Conservation (phyloP, 2,888 invertebrate genomes). For the Lycaena phlaeas region DNA sequence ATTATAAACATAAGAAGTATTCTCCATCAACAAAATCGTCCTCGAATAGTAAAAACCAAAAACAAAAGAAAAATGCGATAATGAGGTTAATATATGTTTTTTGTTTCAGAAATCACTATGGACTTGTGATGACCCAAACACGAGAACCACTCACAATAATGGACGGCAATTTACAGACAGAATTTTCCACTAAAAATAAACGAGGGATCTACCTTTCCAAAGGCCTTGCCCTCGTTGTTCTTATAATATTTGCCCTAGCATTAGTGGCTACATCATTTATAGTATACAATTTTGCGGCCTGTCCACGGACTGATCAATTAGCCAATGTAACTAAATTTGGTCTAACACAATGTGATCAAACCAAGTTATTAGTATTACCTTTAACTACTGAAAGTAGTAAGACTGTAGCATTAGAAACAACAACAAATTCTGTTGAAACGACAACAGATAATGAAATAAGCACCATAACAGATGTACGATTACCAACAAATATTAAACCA, state of each 20-base stretch:
- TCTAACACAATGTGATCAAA: conserved; percentile 52
- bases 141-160: conserved; percentile 70
- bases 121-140: conserved; percentile 61
- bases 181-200: conserved; percentile 75
- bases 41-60: no score
- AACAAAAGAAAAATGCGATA: no score
- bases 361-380: conserved; percentile 54
- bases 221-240: conserved; percentile 75
- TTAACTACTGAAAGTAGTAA: conserved; percentile 50
- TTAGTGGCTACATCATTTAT: conserved; percentile 81
- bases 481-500: conserved; percentile 79
- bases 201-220: conserved; percentile 77
- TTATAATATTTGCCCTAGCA: conserved; percentile 75
- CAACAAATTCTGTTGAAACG: conserved; percentile 27
- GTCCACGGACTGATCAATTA: conserved; percentile 65
- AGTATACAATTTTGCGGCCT: conserved; percentile 83
- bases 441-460: conserved; percentile 26
- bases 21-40: no score
- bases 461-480: conserved; percentile 71
- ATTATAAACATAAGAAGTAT: no score
- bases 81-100: no score
- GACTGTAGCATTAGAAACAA: conserved; percentile 44
- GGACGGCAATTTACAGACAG: conserved; percentile 73
- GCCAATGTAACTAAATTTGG: conserved; percentile 61
- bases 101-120: conserved; percentile 55